Evolutionary conservation across 2,113 vertebrate species (phyloP).

Genomic region (Varanus komodoensis): DNA sequence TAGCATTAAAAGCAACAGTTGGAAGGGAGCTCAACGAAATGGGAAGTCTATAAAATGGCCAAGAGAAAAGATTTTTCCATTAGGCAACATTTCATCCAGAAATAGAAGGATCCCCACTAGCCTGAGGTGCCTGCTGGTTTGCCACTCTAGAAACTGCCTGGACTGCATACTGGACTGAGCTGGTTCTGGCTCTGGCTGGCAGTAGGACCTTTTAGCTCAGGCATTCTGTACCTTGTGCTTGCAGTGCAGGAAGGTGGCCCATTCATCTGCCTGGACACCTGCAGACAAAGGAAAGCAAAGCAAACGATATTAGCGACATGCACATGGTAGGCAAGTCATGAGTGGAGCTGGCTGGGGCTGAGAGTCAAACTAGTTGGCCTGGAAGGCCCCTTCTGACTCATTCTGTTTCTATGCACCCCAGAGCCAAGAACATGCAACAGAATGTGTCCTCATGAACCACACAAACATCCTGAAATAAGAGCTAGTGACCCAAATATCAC

Average conservation of each 20-base stretch:
- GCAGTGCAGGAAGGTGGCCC: conserved; percentile 85
- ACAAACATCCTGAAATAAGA: background rate
- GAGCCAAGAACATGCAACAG: background rate
- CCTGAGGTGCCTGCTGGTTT: background rate
- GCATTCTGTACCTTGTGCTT: conserved; percentile 79
- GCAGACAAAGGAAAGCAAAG: background rate
- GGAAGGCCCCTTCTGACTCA: too few relatives aligned
- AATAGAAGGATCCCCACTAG: background rate
- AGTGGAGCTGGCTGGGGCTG: too few relatives aligned
- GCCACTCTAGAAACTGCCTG: background rate
- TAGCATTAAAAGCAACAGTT: background rate
- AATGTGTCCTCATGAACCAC: background rate
- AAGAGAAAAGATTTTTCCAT: background rate
- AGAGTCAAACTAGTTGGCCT: too few relatives aligned
- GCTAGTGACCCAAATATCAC: background rate
- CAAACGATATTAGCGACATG: too few relatives aligned
- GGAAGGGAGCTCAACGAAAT: background rate
- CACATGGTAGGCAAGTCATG: too few relatives aligned
- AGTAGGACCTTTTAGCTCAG: background rate
- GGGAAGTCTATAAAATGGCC: background rate
- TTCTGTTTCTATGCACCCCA: background rate
- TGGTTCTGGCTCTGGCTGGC: background rate
- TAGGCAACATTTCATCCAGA: background rate
- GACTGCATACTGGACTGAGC: background rate
- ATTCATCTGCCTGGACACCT: conserved; percentile 85